Evolutionary conservation across 2,797 vertebrate genomes (phyloP).

Genomic region (Karalla daura): DNA sequence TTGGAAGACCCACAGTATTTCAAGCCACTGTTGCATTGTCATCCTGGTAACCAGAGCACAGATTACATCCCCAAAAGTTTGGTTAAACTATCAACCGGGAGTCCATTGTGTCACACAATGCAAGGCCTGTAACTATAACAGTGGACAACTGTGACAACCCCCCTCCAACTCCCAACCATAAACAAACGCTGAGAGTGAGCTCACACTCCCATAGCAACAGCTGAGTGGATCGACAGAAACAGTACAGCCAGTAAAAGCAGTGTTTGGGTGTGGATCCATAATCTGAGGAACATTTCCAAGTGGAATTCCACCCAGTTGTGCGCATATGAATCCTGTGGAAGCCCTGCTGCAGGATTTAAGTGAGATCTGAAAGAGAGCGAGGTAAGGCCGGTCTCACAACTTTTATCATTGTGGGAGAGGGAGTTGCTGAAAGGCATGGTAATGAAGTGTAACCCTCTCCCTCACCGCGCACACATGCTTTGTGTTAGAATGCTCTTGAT

Average conservation of each 20-base stretch:
- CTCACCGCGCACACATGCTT: constrained; percentile 55
- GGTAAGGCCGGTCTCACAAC: constrained; percentile 56
- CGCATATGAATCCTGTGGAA: constrained; percentile 1
- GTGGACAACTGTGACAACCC: constrained; percentile 29
- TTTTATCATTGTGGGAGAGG: constrained; percentile 19
- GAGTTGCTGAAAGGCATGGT: constrained; percentile 36
- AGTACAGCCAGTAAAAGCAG: constrained; percentile 22
- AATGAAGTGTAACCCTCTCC: constrained; percentile 47
- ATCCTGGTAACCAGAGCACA: constrained; percentile 11
- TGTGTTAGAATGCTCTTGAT: constrained; percentile 55
- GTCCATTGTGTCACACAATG: constrained; percentile 37
- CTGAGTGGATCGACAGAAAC: constrained; percentile 25
- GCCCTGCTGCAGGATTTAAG: constrained; percentile 12
- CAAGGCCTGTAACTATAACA: constrained; percentile 60
- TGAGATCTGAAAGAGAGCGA: constrained; percentile 47
- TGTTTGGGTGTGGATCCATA: constrained; percentile 54
- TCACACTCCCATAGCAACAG: constrained; percentile 60
- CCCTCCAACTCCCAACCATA: constrained; percentile 45
- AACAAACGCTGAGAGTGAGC: constrained; percentile 60
- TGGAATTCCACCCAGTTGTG: constrained; percentile 32
- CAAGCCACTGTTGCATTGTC: constrained; percentile 1
- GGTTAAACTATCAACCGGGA: constrained; percentile 37
- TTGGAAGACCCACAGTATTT: constrained; percentile 12
- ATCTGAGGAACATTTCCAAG: constrained; percentile 38
- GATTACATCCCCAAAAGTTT: not conserved